These are phyloP conservation scores for Brenthis ino DNA, from an alignment of 2,888 invertebrate genomes.

Conservation along the genomic window DNA sequence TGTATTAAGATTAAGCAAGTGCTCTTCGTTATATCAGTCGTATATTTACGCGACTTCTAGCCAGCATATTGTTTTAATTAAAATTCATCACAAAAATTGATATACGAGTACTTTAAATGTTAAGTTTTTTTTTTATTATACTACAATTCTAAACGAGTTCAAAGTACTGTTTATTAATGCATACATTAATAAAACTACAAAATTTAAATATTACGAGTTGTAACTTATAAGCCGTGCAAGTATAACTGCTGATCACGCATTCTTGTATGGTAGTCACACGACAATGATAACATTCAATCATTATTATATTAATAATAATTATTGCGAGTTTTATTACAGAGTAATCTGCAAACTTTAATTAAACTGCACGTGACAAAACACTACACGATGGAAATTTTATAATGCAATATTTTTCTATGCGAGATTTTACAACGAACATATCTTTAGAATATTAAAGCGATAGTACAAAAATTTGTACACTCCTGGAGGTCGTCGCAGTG, in stretches of 20 bases:
- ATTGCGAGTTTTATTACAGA: constrained; percentile 10
- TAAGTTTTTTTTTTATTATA: too few relatives aligned
- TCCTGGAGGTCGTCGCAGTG: constrained; percentile 75
- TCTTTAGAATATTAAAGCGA: constrained; percentile 22
- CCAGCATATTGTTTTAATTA: too few relatives aligned
- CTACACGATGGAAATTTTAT: constrained; percentile 1
- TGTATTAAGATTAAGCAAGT: constrained; percentile 37
- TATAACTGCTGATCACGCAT: constrained; percentile 47
- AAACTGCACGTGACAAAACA: constrained; percentile 13
- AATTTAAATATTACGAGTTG: too few relatives aligned
- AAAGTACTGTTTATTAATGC: neutral
- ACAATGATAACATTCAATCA: constrained; percentile 47
- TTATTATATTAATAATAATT: constrained; percentile 36
- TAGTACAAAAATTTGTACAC: constrained; percentile 27
- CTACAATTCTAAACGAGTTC: too few relatives aligned
- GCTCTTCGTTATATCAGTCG: neutral
- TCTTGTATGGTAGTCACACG: constrained; percentile 52
- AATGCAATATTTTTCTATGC: neutral
- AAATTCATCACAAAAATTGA: too few relatives aligned
- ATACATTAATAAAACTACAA: constrained; percentile 6
- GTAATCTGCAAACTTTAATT: constrained; percentile 25
- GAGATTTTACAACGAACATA: constrained; percentile 4
- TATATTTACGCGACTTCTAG: too few relatives aligned
- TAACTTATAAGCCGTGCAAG: neutral
- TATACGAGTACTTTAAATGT: too few relatives aligned